Base-by-base conservation (phyloP, 2,797 vertebrate species). In the Nasua narica region DNA sequence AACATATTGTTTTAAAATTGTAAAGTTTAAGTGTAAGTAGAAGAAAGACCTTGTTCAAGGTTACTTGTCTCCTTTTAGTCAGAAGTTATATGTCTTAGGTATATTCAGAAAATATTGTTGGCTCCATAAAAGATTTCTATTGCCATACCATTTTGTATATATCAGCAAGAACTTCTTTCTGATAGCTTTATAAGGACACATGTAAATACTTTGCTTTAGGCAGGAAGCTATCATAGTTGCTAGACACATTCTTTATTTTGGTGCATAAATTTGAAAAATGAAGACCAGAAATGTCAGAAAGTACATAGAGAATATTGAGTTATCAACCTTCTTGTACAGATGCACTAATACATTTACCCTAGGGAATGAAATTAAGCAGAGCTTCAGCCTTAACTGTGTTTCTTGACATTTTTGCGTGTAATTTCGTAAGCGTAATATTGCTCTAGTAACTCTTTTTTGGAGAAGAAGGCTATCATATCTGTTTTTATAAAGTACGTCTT, bases 261-360 rank as follows among this genome's bases (percentile, higher is more conserved):
- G 94, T 97, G 84, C 95, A 97, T 97, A 96, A 97, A 96, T 97
- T 96, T 98, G 97, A 97, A 97, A 97, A 98, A 97, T 97, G 97
- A 98, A 96, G 96, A 97, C 87, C 35, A 93, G 95, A 97, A 97
- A 97, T 98, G 97, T 97, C 97, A 98, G 91, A 90, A 94, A 96
- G 94, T 97, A 93, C 95, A 96, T 96, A 86, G 96, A 96, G 54
- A 85, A 90, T 94, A 96, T 97, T 97, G 97, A 96, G 95, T 98
- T 97, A 96, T 95, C 94, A 96, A 83, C 96, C 81, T 97, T 95
- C 93, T 95, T 95, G 76, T 94, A 87, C 52, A 97, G 93, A 93
- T 85, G 16, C 79, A 94, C 96, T 96, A 97, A 97, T 95, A 88
- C 84, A 93, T 97, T 98, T 97, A 96, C 97, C 94, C 67, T 76